A percentile compares a stretch with the other conserved stretches of the same genome.
Conservation (phyloP, 2,888 invertebrate genomes). For the Cerastis leucographa region DNA sequence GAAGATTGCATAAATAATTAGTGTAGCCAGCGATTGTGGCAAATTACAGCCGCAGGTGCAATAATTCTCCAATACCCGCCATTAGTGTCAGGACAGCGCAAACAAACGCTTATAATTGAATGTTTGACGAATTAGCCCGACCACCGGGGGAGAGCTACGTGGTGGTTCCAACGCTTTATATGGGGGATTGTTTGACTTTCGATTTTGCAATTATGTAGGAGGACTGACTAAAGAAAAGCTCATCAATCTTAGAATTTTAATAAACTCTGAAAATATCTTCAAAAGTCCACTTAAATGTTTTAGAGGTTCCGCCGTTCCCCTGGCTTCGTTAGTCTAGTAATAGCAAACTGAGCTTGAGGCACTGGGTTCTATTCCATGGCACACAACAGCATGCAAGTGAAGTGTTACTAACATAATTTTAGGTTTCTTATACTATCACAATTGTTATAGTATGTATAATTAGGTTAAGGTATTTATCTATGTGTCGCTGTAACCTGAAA, state of each 20-base stretch:
- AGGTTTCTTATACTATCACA: no score
- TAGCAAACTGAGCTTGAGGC: background rate
- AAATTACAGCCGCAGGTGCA: constrained; percentile 82
- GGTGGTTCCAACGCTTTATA: constrained; percentile 40
- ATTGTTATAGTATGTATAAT: no score
- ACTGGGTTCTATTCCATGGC: background rate
- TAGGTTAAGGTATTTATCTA: no score
- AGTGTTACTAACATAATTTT: no score
- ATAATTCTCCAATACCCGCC: constrained; percentile 82
- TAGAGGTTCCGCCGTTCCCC: background rate
- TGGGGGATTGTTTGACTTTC: constrained; percentile 18
- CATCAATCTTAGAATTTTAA: background rate
- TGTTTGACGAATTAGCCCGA: constrained; percentile 81
- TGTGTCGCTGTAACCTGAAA: no score
- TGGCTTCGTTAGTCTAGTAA: background rate
- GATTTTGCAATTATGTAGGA: constrained; percentile 7
- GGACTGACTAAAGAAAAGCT: background rate
- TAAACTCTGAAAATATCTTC: background rate
- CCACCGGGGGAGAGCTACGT: constrained; percentile 73
- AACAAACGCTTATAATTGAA: constrained; percentile 83
- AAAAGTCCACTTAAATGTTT: background rate
- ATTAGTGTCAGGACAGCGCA: constrained; percentile 85
- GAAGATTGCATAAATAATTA: constrained; percentile 72
- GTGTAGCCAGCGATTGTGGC: constrained; percentile 74
- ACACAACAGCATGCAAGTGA: no score